Conservation (phyloP, 2,888 invertebrate species). For the Chloroclystis v-ata region DNA sequence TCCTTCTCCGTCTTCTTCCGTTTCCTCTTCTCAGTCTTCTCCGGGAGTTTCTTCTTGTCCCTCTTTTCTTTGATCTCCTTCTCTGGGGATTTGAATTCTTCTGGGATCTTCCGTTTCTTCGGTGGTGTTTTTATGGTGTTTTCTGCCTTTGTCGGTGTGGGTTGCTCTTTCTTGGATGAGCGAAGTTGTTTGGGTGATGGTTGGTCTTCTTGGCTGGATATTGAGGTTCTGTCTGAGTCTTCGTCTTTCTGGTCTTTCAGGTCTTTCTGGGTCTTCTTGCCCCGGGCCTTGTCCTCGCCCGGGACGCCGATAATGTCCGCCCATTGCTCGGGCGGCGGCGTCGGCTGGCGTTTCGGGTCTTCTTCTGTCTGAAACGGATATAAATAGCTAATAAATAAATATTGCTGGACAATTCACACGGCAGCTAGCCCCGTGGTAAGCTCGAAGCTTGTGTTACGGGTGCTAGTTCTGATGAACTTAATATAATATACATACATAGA, state of each 20-base stretch:
- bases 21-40: slow-evolving; percentile 38
- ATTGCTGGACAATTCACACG: too few species aligned
- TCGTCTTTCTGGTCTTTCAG: slow-evolving; percentile 21
- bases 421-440: too few species aligned
- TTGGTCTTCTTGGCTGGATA: slow-evolving; percentile 26
- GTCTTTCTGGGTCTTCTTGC: slow-evolving; percentile 21
- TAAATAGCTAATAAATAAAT: neutral
- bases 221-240: slow-evolving; percentile 7
- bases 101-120: slow-evolving; percentile 50
- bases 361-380: slow-evolving; percentile 36
- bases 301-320: slow-evolving; percentile 71
- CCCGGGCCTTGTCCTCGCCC: slow-evolving; percentile 40
- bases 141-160: slow-evolving; percentile 34
- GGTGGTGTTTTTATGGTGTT: slow-evolving; percentile 53
- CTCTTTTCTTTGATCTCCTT: slow-evolving; percentile 42
- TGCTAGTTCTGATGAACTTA: too few species aligned
- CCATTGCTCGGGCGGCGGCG: slow-evolving; percentile 71
- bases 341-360: slow-evolving; percentile 63
- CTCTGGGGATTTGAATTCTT: slow-evolving; percentile 48
- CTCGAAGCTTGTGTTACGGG: too few species aligned
- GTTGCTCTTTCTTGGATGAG: slow-evolving; percentile 55
- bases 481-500: too few species aligned
- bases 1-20: slow-evolving; percentile 67
- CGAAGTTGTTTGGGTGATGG: slow-evolving; percentile 57
- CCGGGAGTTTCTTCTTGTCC: slow-evolving; percentile 41